Percentiles rank a stretch among this genome's conserved stretches.
Conservation (phyloP, 2,113 vertebrate species). For the Phrynosoma blainvillii region DNA sequence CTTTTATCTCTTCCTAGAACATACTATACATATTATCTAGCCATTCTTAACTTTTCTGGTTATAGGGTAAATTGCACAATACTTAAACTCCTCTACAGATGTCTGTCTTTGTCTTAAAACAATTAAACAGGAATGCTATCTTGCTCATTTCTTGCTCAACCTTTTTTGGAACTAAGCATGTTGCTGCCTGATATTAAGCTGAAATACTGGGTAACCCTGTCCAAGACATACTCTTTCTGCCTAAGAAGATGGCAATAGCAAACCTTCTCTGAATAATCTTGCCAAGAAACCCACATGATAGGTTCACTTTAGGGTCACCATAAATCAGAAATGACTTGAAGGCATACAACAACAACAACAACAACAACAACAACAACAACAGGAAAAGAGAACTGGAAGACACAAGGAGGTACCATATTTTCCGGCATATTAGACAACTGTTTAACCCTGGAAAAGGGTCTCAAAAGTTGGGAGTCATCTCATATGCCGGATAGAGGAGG, state of each 20-base stretch:
- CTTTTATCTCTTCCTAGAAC: constrained; percentile 52
- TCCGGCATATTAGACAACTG: no score
- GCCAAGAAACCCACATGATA: no score
- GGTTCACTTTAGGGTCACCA: no score
- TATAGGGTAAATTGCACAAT: constrained; percentile 41
- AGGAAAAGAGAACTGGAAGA: background rate
- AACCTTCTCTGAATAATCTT: no score
- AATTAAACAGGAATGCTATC: background rate
- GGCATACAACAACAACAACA: no score
- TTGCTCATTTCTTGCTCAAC: background rate
- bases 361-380: no score
- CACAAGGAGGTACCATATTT: background rate
- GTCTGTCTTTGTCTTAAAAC: background rate
- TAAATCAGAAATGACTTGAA: no score
- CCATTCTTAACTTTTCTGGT: constrained; percentile 56
- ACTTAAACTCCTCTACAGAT: constrained; percentile 53
- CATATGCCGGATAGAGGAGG: no score
- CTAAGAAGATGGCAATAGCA: no score
- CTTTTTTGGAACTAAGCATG: background rate
- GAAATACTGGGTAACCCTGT: background rate
- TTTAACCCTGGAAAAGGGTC: no score
- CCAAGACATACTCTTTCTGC: no score
- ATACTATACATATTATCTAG: constrained; percentile 45
- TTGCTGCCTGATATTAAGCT: background rate
- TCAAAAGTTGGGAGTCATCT: no score